Evolutionary conservation across 2,113 vertebrate genomes (phyloP), one percentile per base, ranked within the genome.

Genomic region (Uria lomvia): DNA sequence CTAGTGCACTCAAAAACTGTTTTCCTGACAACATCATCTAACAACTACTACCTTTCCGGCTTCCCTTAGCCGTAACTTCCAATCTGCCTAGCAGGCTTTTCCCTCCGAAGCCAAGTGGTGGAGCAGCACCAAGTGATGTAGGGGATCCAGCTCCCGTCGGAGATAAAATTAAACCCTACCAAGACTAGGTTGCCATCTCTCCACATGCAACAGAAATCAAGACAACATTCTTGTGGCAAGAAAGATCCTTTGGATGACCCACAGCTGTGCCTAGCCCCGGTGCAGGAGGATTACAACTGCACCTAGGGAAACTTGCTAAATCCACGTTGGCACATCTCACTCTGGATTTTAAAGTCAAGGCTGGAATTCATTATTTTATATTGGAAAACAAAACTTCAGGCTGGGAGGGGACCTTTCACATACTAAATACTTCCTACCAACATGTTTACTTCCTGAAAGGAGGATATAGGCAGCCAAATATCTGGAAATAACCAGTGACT

Each of bases 111-210:
- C 38, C 67, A 56, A 86, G 43, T 6, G 34, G 29, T 40, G 62
- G 43, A 83, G 47, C 65, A 88, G 40, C 0, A 0, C 29, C 0
- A 7, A 78, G 59, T 0, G 0, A 15, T 5, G 7, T 1, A 8
- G 11, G 47, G 34, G n/a, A 50, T 59, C 81, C 56, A 73, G 52
- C 47, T 86, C 60, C 19, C 1, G 1, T 12, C 1, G 5, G 36
- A 85, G 62, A 27, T 16, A 8, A 67, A 58, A 30, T 60, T 66
- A 70, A 89, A 82, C 40, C 47, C 15, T 18, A 21, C 26, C 23
- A 52, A 74, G 63, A 62, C 24, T 29, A 15, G 38, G 42, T 29
- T 77, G 16, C 26, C 11, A 8, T 29, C 40, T 73, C 49, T 43
- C 17, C 58, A 19, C 47, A 11, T 17, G 42, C 2, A 5, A 8